Percentiles rank a stretch among this genome's conserved stretches.
Conservation (phyloP, 1,140 invertebrate species). For the Teleopsis dalmanni region DNA sequence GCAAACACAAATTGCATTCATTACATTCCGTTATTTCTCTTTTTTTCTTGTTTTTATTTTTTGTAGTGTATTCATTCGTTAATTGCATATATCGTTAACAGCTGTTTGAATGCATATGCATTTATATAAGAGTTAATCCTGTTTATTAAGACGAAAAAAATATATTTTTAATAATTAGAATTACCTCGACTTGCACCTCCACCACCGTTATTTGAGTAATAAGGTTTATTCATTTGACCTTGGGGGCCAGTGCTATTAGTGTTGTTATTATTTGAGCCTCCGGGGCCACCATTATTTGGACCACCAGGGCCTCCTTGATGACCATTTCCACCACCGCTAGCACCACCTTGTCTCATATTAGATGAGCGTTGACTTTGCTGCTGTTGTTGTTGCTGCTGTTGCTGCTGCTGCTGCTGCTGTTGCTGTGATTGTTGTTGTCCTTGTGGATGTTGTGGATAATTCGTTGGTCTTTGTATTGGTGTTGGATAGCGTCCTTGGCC, state of each 20-base stretch:
- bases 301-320: slow-evolving; percentile 24
- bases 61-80: slow-evolving; percentile 6
- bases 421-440: slow-evolving; percentile 29
- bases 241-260: slow-evolving; percentile 2
- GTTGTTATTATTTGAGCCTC: slow-evolving; percentile 21
- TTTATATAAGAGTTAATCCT: slow-evolving; percentile 34
- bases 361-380: slow-evolving; percentile 33
- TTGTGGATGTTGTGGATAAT: slow-evolving; percentile 46
- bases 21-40: too few species aligned
- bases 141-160: not conserved
- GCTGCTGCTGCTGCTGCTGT: slow-evolving; percentile 31
- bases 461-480: slow-evolving; percentile 44
- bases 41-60: slow-evolving; percentile 37
- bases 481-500: slow-evolving; percentile 40
- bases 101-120: slow-evolving; percentile 13
- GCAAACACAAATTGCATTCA: not conserved
- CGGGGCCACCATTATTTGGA: slow-evolving; percentile 24
- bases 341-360: slow-evolving; percentile 31
- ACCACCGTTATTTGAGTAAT: slow-evolving; percentile 15
- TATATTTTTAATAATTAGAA: too few species aligned
- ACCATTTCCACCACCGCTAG: slow-evolving; percentile 19
- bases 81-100: too few species aligned
- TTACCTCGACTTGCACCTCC: slow-evolving; percentile 28
- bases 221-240: slow-evolving; percentile 9
- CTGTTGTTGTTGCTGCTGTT: slow-evolving; percentile 44